Evolutionary conservation across 2,797 vertebrate species (phyloP), one percentile per base, ranked within the genome.

Genomic region (Catamblyrhynchus diadema): DNA sequence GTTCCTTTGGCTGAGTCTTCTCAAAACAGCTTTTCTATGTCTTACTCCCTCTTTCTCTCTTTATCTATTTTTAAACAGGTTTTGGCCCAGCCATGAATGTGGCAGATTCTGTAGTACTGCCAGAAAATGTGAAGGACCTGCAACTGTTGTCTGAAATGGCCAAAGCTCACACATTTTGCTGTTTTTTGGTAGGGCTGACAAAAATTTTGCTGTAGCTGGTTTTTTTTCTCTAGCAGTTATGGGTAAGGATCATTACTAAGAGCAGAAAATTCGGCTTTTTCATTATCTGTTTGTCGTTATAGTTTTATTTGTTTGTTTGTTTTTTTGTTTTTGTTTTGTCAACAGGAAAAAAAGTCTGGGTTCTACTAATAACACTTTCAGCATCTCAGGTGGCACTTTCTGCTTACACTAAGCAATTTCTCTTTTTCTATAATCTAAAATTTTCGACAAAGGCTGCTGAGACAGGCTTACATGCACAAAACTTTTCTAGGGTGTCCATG

Each of bases 371-470:
- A 78, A 70, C 16, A 80, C 6, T 74, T 83, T 74, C 65, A 78
- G 16, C 33, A 45, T 42, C 32, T 91, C 69, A 64, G 25, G 24
- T 50, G 20, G 14, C 11, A 33, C 24, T 77, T 91, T 90, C 45
- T 88, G 75, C 87, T 91, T 93, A 56, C 48, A 44, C 48, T 67
- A 81, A 82, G 64, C 44, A 91, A 70, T 59, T 85, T 72, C 39
- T 92, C 6, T 35, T 72, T 80, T 77, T 44, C 47, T 85, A 1
- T 56, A 62, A 77, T 82, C 10, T 39, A 77, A 89, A 91, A 78
- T 86, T 77, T 83, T 65, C 57, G 64, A 28, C n/a, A 35, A 81
- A 83, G 74, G 20, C 33, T 95, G 90, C 87, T 95, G 93, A 95
- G 57, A 78, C 48, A 93, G 50, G 69, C 57, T 93, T 95, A 93